Conservation (phyloP, 2,888 invertebrate species). For the Nyleta sp. region DNA sequence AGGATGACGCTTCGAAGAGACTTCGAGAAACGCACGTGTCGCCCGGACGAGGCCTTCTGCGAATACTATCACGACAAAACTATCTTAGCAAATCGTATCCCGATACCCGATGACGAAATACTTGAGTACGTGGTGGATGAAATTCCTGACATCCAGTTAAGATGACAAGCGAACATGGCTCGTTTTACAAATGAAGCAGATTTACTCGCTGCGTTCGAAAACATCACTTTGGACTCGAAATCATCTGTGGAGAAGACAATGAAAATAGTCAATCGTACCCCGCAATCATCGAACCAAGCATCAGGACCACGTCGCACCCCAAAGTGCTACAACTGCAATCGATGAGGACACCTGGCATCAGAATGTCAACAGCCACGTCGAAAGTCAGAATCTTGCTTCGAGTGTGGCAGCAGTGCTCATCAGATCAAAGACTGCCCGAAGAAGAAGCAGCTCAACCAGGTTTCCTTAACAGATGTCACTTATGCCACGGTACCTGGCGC, state of each 20-base stretch:
- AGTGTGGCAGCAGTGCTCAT: conserved; percentile 24
- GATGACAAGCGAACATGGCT: conserved; percentile 46
- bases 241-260: neutral
- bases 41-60: conserved; percentile 52
- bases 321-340: conserved; percentile 41
- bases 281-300: neutral
- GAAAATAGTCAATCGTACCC: neutral
- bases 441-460: neutral
- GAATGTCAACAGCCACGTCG: conserved; percentile 15
- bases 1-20: conserved; percentile 51
- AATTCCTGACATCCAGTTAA: conserved; percentile 19
- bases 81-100: neutral
- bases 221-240: neutral
- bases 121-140: conserved; percentile 5
- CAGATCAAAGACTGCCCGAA: conserved; percentile 20
- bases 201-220: conserved; percentile 7
- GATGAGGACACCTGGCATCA: conserved; percentile 14
- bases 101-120: neutral
- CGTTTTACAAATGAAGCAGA: conserved; percentile 21
- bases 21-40: conserved; percentile 65
- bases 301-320: neutral
- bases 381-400: conserved; percentile 31
- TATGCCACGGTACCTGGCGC: neutral
- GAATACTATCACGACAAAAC: conserved; percentile 64
- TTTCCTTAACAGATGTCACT: neutral